Percentiles rank a stretch among this genome's conserved stretches.
Evolutionary conservation across 2,797 vertebrate genomes (phyloP).

Genomic region (Sitta carolinensis): DNA sequence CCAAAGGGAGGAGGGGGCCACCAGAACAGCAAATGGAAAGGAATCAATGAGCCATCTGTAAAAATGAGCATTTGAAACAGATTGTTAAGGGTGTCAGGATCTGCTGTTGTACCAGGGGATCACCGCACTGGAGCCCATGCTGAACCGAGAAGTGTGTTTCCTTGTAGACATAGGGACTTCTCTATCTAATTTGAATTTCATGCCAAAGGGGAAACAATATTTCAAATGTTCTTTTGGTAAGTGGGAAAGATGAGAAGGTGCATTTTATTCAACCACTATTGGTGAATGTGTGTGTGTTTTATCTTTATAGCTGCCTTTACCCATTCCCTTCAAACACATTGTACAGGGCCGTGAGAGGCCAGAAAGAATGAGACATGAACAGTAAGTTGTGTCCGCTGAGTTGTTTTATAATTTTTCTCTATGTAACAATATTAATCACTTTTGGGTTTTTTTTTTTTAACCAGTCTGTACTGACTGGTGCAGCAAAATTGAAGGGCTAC

Average conservation of each 20-base stretch:
- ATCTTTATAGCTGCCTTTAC: background rate
- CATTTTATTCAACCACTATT: background rate
- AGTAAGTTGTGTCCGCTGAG: background rate
- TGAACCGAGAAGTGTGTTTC: background rate
- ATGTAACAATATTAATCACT: background rate
- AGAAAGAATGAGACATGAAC: background rate
- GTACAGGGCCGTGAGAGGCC: no score
- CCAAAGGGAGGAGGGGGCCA: no score
- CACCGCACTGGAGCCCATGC: background rate
- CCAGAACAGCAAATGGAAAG: background rate
- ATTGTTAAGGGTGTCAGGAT: background rate
- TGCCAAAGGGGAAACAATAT: background rate
- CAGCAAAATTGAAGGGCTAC: background rate
- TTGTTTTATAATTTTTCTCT: background rate
- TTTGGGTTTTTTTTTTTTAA: background rate
- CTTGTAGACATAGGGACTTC: background rate
- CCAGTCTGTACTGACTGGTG: background rate
- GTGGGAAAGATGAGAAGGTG: no score
- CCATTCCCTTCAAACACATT: background rate
- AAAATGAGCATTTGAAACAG: background rate
- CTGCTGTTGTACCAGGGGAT: background rate
- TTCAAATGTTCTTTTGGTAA: background rate
- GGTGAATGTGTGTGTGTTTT: background rate
- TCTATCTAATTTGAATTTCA: background rate
- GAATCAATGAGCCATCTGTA: no score